Evolutionary conservation across 2,797 vertebrate species (phyloP), one percentile per base, ranked within the genome.

Genomic region (Sciurus carolinensis): DNA sequence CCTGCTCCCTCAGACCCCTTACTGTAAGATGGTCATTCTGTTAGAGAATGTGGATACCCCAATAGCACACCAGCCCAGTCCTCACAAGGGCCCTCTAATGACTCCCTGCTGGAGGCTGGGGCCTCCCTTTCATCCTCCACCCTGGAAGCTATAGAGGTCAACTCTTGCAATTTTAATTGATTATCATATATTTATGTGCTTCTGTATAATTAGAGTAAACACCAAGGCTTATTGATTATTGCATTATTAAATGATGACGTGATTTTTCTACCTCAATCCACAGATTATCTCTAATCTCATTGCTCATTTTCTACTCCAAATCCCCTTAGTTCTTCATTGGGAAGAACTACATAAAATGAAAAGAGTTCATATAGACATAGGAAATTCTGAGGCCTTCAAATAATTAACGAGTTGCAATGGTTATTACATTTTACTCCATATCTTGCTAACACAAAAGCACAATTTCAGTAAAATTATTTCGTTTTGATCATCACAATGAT

Each of bases 1-100:
- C 96, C 98, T 99, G 77, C 99, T 99, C 97, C 99, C 99, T 3
- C 99, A 99, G 97, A 99, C 99, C 17, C 98, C 99, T 83, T 99
- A 99, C 24, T 99, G 99, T 0, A 99, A 99, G 98, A 98, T 99
- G 94, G 98, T 99, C 2, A 98, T 99, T 95, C 97, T 99, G 95
- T 99, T 99, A 17, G 99, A 99, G 97, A 99, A 99, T 90, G 98
- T 99, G 28, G 98, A 99, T 98, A 99, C 26, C 39, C 98, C 52
- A 97, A 98, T 0, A 97, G 97, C 9, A 22, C 22, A 73, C 80
- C 83, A 44, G 36, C 62, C 50, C 77, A 86, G 5, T 44, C 90
- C 44, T 52, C 47, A 54, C 28, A 66, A 73, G 42, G 28, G 8
- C n/a, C 57, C 36, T n/a, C 39, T 71, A 62, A 36, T 71, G 54